These are phyloP conservation scores for Syndactyla subalaris DNA, from an alignment of 2,797 vertebrate genomes.

Conservation along the genomic window DNA sequence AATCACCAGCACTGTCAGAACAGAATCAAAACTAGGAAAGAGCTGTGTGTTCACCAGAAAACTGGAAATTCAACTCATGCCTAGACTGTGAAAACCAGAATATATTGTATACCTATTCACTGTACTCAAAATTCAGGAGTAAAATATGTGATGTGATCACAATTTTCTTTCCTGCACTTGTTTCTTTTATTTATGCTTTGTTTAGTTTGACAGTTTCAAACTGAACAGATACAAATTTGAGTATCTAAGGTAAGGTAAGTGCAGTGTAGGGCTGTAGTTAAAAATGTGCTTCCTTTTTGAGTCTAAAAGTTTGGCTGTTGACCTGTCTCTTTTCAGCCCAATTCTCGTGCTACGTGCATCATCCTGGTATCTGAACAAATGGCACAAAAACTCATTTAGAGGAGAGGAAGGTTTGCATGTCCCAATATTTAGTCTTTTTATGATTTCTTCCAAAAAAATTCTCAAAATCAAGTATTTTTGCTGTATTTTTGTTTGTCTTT, in stretches of 20 bases:
- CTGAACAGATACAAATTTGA: not conserved
- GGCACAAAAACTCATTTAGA: not conserved
- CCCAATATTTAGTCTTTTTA: not conserved
- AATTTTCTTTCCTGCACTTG: not conserved
- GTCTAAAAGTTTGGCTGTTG: not conserved
- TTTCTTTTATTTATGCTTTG: not conserved
- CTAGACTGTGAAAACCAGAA: not conserved
- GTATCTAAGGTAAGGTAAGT: not conserved
- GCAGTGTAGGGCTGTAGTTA: not conserved
- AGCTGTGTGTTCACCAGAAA: not conserved
- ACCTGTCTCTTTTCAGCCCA: not conserved
- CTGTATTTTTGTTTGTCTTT: constrained; percentile 51
- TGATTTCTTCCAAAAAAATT: not conserved
- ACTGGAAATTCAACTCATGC: not conserved
- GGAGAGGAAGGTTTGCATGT: not conserved
- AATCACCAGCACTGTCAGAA: not conserved
- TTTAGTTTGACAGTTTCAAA: not conserved
- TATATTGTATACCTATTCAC: not conserved
- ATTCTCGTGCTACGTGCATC: not conserved
- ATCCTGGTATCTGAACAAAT: not conserved
- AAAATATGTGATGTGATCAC: not conserved
- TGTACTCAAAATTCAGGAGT: not conserved
- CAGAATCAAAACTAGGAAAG: not conserved
- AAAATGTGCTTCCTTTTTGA: not conserved
- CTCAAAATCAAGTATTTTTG: not conserved